Base-by-base conservation (phyloP, 2,888 invertebrate genomes). In the Chrysolina oricalcia region DNA sequence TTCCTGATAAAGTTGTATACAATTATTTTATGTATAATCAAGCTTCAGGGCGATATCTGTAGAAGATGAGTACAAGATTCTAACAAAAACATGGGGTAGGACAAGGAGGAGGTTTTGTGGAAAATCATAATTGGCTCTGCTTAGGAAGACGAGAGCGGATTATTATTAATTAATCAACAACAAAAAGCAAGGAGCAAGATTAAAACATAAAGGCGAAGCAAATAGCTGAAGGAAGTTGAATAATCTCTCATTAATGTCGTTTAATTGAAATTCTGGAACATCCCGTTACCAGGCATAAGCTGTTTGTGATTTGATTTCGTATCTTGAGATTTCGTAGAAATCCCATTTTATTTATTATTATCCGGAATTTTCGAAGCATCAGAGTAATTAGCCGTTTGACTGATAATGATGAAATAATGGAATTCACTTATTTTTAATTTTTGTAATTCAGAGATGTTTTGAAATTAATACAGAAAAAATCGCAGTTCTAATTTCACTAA, bases 141-240 rank as follows among this genome's bases (percentile, higher is more conserved):
- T 59, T 17, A 6, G 17, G 17, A 27, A 59, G 59, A 59, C 59
- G 59, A 59, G 35, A 59, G 59, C 59, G 35, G 59, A 59, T 59
- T n/a, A 59, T 59, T 59, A 59, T 59, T 59, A 59, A 59, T 59
- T 59, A 59, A 59, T 59, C 59, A 59, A 27, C 59, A 59, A 59
- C 59, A 59, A 59, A 56, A 59, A 59, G 59, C 59, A 35, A 15
- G 27, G 35, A 59, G 35, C 59, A 59, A 59, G 59, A 59, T 59
- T 59, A 59, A 17, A 59, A 59, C 59, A 59, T 59, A 27, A 59
- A 27, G 59, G 59, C 59, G 59, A 59, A 59, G 59, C 59, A 35
- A 59, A 59, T 59, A 59, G 59, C 35, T 59, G 59, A 23, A 59
- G 59, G 17, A 59, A 59, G 27, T 35, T 59, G 59, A 59, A 59